Evolutionary conservation across 2,113 vertebrate species (phyloP), one percentile per base, ranked within the genome.

Genomic region (Chlamydotis undulata): DNA sequence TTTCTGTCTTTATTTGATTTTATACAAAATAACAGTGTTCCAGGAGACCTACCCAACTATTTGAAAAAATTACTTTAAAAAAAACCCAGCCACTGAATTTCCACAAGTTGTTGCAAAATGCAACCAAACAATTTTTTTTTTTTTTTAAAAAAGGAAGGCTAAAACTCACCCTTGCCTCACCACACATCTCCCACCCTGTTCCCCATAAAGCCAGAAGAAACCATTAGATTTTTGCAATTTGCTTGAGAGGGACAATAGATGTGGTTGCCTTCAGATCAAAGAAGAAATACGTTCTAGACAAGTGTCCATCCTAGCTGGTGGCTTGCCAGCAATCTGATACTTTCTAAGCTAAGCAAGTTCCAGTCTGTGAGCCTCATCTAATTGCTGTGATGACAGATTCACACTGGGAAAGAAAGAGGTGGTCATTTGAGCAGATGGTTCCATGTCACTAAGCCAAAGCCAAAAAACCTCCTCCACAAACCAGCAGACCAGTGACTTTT

Each of bases 1-100:
- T 67, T 89, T 64, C 57, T 95, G 43, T 28, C 18, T 84, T 90
- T 69, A 68, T 81, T 84, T 84, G 59, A 81, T 77, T 77, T 88
- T 60, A 74, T 56, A 49, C 37, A 78, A 82, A 96, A 85, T 65
- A 89, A 52, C 26, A 61, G 24, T 33, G 16, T 69, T 78, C 22
- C 39, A 64, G 24, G 64, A 88, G 60, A 82, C 11, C 22, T 82
- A 78, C 41, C 33, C 50, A 74, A 59, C 15, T 63, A 53, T 69
- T 88, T 78, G 35, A 90, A 88, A 77, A 52, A 18, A 37, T 68
- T 47, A 26, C 23, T 73, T 73, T 80, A 17, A 76, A 52, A 31
- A 22, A 81, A 37, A 41, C 22, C 14, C 11, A 53, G 19, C 10
- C 14, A 57, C 37, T 59, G 28, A 61, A 74, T 91, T 94, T 64